Conservation (phyloP, 2,888 invertebrate genomes). For the Bibio marci region DNA sequence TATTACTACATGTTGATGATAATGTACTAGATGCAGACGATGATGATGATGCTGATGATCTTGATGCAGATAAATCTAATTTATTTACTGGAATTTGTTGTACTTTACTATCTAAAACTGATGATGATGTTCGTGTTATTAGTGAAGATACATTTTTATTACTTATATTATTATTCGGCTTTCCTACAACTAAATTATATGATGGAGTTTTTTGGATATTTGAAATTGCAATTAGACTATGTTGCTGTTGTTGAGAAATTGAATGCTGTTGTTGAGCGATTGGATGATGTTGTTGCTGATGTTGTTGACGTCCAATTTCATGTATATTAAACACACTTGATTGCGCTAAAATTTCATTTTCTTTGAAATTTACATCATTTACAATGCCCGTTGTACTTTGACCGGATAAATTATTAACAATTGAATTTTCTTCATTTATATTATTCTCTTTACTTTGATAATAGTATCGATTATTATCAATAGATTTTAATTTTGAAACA, state of each 20-base stretch:
- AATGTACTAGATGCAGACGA: too few relatives aligned
- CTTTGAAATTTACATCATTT: conserved; percentile 21
- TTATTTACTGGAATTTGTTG: too few relatives aligned
- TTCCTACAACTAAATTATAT: background rate
- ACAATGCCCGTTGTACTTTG: conserved; percentile 17
- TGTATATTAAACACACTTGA: conserved; percentile 28
- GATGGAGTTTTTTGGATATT: background rate
- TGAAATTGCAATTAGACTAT: background rate
- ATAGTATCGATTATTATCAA: conserved; percentile 28
- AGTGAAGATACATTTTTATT: too few relatives aligned
- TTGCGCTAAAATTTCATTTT: conserved; percentile 28
- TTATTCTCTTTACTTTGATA: conserved; percentile 6
- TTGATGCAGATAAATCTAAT: too few relatives aligned
- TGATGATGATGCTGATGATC: too few relatives aligned
- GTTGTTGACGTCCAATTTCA: conserved; percentile 13
- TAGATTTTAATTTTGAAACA: conserved; percentile 22
- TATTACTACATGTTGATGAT: too few relatives aligned
- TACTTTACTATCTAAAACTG: too few relatives aligned
- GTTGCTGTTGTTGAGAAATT: background rate
- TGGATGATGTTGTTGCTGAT: background rate
- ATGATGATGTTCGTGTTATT: too few relatives aligned
- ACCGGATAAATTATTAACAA: conserved; percentile 9
- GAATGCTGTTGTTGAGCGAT: background rate
- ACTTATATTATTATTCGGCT: too few relatives aligned
- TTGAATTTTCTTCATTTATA: conserved; percentile 5